Evolutionary conservation across 2,113 vertebrate genomes (phyloP).

Genomic region (Sturnira hondurensis): DNA sequence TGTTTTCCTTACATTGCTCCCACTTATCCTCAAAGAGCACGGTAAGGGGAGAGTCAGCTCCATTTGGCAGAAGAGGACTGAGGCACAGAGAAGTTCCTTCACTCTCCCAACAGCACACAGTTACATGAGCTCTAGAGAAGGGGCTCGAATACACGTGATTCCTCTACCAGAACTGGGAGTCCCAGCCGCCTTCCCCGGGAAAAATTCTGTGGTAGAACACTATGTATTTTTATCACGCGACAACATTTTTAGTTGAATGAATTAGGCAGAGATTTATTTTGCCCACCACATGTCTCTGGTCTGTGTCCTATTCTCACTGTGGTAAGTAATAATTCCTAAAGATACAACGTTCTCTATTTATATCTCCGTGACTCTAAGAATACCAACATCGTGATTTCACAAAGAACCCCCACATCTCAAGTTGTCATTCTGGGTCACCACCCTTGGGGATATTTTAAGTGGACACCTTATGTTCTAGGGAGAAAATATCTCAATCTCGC

Average conservation of each 20-base stretch:
- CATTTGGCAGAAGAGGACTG: background rate
- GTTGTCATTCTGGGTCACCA: constrained; percentile 14
- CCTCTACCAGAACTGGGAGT: background rate
- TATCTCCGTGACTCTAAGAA: background rate
- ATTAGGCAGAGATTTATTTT: background rate
- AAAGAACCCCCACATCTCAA: background rate
- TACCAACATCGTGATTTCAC: background rate
- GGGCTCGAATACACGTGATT: background rate
- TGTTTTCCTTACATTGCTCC: background rate
- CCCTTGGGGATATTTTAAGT: constrained; percentile 30
- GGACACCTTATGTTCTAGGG: background rate
- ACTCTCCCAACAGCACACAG: background rate
- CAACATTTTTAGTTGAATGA: background rate
- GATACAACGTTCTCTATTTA: background rate
- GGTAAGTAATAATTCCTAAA: background rate
- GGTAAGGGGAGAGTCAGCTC: background rate
- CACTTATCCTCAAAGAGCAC: background rate
- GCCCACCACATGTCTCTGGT: background rate
- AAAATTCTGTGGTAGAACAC: background rate
- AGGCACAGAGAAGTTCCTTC: background rate
- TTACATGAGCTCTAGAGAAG: background rate
- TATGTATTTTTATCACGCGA: background rate
- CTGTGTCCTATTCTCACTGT: background rate
- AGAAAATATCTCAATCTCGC: background rate
- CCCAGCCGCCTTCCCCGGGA: background rate